Conservation (phyloP, 1,140 invertebrate genomes). For the Archivesica marissinica region DNA sequence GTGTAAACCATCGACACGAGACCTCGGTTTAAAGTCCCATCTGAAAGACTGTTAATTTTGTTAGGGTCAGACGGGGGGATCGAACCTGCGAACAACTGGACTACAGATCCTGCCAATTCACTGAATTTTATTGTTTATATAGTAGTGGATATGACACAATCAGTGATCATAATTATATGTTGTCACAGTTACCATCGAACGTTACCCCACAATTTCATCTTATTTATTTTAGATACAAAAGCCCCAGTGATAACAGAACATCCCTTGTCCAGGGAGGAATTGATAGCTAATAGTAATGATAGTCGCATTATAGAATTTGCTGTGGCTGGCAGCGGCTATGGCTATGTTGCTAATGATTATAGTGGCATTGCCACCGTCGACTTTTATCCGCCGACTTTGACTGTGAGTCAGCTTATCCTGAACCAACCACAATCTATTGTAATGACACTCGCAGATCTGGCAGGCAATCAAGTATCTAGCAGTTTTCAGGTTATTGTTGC, state of each 20-base stretch:
- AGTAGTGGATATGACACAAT: too few relatives aligned
- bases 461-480: neutral
- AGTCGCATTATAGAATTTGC: neutral
- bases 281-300: neutral
- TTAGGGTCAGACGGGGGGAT: too few relatives aligned
- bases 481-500: neutral
- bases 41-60: too few relatives aligned
- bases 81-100: too few relatives aligned
- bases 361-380: neutral
- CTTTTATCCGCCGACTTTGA: neutral
- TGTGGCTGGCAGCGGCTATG: neutral
- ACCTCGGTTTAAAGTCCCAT: too few relatives aligned
- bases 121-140: too few relatives aligned
- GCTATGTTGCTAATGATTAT: neutral
- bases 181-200: too few relatives aligned
- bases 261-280: neutral
- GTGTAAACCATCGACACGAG: too few relatives aligned
- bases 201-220: too few relatives aligned
- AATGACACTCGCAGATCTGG: neutral
- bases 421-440: neutral
- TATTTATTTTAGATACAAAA: conserved; percentile 13
- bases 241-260: neutral
- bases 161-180: too few relatives aligned
- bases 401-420: neutral
- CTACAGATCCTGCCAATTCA: too few relatives aligned